phyloP scores from a whole-genome alignment of 2,888 invertebrate genomes.

The Cheilosia vulpina region DNA sequence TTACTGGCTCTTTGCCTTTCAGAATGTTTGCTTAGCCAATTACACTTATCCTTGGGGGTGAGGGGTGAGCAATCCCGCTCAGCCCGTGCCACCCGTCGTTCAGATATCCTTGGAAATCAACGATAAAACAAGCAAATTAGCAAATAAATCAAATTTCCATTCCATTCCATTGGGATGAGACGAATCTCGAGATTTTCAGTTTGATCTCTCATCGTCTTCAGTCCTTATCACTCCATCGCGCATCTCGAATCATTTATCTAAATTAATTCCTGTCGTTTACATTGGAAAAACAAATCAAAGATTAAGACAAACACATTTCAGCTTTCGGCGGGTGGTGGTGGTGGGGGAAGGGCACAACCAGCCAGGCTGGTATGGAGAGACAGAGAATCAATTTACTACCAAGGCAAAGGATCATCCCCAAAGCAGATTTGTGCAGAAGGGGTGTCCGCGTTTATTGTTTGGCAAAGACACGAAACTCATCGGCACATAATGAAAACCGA shows the following conservation, averaged over 20 bases:
- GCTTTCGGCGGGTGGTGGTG: not conserved
- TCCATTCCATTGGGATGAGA: slow-evolving; percentile 66
- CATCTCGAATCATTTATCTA: slow-evolving; percentile 83
- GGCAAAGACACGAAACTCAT: slow-evolving; percentile 49
- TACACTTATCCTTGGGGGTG: slow-evolving; percentile 50
- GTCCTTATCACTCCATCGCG: slow-evolving; percentile 55
- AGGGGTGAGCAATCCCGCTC: not conserved
- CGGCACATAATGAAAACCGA: slow-evolving; percentile 70
- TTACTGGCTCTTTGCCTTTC: slow-evolving; percentile 44
- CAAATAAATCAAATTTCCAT: slow-evolving; percentile 84
- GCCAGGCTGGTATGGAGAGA: slow-evolving; percentile 10
- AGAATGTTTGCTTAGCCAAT: slow-evolving; percentile 75
- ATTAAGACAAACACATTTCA: slow-evolving; percentile 83
- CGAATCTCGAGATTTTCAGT: slow-evolving; percentile 52
- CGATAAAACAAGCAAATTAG: slow-evolving; percentile 82
- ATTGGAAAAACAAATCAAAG: slow-evolving; percentile 84
- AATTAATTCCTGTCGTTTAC: slow-evolving; percentile 84
- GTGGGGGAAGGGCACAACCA: not conserved
- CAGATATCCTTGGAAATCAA: slow-evolving; percentile 70
- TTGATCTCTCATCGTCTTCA: slow-evolving; percentile 49
- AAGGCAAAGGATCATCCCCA: slow-evolving; percentile 39
- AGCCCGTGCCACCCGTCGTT: not conserved
- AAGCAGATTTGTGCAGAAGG: slow-evolving; percentile 6
- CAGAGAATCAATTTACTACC: slow-evolving; percentile 63
- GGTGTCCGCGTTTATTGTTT: slow-evolving; percentile 20